Conservation (phyloP, 2,888 invertebrate species). For the Spilosoma lubricipeda region DNA sequence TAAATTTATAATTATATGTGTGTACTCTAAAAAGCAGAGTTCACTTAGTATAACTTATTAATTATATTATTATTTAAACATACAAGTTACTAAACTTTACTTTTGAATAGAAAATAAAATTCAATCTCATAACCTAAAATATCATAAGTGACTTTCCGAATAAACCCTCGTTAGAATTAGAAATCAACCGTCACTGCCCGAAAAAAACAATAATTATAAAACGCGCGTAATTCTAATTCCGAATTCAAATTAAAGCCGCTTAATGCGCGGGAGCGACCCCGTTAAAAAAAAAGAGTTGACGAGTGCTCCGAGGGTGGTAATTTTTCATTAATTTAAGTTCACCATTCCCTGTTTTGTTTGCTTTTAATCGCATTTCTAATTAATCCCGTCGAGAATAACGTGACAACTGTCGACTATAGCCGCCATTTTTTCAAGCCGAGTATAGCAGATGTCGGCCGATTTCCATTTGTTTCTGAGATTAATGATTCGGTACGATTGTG, state of each 20-base stretch:
- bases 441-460: slow-evolving; percentile 86
- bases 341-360: slow-evolving; percentile 87
- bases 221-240: slow-evolving; percentile 87
- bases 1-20: too few species aligned
- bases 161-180: slow-evolving; percentile 79
- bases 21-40: slow-evolving; percentile 17
- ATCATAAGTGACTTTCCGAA: slow-evolving; percentile 61
- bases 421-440: slow-evolving; percentile 82
- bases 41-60: slow-evolving; percentile 7
- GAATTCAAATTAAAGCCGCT: slow-evolving; percentile 87
- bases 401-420: slow-evolving; percentile 86
- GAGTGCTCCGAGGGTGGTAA: slow-evolving; percentile 86
- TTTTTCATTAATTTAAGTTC: slow-evolving; percentile 87
- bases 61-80: slow-evolving; percentile 14
- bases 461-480: slow-evolving; percentile 87
- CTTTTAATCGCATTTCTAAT: slow-evolving; percentile 87
- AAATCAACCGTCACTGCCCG: slow-evolving; percentile 79
- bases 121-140: slow-evolving; percentile 51
- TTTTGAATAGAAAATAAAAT: slow-evolving; percentile 35
- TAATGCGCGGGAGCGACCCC: slow-evolving; percentile 86
- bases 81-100: slow-evolving; percentile 22
- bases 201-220: slow-evolving; percentile 85
- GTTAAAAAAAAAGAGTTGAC: slow-evolving; percentile 86
- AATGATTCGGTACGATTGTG: slow-evolving; percentile 86
- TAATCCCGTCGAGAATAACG: slow-evolving; percentile 87